Conservation (phyloP, 2,888 invertebrate genomes). For the Dasysyrphus tricinctus region DNA sequence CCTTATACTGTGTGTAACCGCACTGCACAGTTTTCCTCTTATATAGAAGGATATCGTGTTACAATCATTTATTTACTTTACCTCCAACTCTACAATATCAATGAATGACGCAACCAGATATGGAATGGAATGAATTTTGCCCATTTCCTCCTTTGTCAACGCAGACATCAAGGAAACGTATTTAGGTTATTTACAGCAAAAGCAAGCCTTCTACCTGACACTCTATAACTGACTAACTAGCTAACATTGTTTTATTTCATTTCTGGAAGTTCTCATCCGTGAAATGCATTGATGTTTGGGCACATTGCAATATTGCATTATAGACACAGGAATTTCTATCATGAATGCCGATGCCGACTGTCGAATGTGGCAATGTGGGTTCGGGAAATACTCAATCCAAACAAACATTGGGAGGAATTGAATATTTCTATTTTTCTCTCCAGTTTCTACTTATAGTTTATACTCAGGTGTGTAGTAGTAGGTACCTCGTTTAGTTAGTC, state of each 20-base stretch:
- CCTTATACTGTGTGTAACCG: background rate
- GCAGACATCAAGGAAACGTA: slow-evolving; percentile 57
- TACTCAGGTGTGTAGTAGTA: background rate
- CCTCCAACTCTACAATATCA: slow-evolving; percentile 15
- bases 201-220: slow-evolving; percentile 1
- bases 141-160: slow-evolving; percentile 56
- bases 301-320: slow-evolving; percentile 31
- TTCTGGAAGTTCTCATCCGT: slow-evolving; percentile 37
- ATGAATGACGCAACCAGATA: slow-evolving; percentile 51
- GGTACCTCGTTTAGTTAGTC: background rate
- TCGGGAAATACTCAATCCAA: slow-evolving; percentile 13
- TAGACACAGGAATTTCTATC: background rate
- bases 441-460: background rate
- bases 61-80: slow-evolving; percentile 45
- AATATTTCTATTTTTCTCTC: background rate
- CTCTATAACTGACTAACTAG: slow-evolving; percentile 10
- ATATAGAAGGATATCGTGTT: slow-evolving; percentile 40
- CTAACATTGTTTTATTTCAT: slow-evolving; percentile 7
- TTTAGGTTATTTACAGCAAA: slow-evolving; percentile 46
- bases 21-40: slow-evolving; percentile 38
- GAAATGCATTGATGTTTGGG: slow-evolving; percentile 49
- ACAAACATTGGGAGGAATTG: slow-evolving; percentile 10
- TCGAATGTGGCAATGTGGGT: slow-evolving; percentile 6
- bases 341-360: background rate
- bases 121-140: slow-evolving; percentile 39